Base-by-base conservation (phyloP, 2,113 vertebrate species). In the Anoplopoma fimbria region DNA sequence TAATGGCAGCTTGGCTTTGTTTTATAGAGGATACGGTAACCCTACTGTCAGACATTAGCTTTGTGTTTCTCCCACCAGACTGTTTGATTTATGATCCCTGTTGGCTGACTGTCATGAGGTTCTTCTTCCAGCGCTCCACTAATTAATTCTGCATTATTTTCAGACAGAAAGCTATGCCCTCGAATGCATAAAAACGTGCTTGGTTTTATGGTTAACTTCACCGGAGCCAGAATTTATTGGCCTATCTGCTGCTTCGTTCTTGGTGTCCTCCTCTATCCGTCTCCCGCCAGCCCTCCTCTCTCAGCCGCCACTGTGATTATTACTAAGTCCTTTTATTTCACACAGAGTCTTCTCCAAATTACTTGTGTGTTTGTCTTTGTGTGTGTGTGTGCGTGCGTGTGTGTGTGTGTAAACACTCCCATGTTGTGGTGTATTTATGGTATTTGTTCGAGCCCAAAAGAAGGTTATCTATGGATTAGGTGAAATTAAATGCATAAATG, bases 401-500 rank as follows among this genome's bases (percentile, higher is more conserved):
- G 58, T 72, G 51, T 60, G 53, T 79, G 64, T 67, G 17, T 60
- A 9, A 49, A 38, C 33, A 68, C 47, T 78, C 38, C 31, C 10
- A 58, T 75, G 53, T 62, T 82, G 71, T 65, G 63, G 40, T 61
- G 42, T 85, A 70, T 82, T 57, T 81, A 69, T 78, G 67, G 7
- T 79, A 72, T 84, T 86, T 79, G 42, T 78, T 82, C 83, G 62
- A 79, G 73, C 42, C 73, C 69, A 79, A 80, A 90, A 61, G 23
- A 71, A 86, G 75, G 85, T 85, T 90, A 84, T 90, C 75, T 79
- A 33, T 64, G 75, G 79, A 90, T 91, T 83, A 87, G 63, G 80
- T 88, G 27, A 92, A 91, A 92, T 93, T 82, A 92, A 92, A 91
- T 89, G 77, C 81, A 89, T 88, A 92, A 83, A 90, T 57, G 80